phyloP scores from a whole-genome alignment of 2,797 vertebrate species.

The Fistularia tabacaria region DNA sequence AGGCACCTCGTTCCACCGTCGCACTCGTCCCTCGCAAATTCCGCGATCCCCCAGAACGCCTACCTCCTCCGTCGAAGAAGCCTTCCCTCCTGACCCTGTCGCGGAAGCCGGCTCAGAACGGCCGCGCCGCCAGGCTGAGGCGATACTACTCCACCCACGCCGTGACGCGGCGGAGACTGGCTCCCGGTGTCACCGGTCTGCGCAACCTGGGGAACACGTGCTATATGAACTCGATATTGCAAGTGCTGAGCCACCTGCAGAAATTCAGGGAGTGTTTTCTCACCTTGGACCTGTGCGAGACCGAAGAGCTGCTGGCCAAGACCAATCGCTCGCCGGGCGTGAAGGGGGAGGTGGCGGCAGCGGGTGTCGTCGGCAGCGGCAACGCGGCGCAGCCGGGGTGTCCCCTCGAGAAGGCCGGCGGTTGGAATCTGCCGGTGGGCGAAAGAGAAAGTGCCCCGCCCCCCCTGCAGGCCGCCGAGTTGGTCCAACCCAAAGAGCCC shows the following conservation, averaged over 20 bases:
- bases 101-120: constrained; percentile 64
- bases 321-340: constrained; percentile 77
- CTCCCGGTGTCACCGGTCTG: constrained; percentile 93
- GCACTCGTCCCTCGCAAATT: constrained; percentile 84
- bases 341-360: constrained; percentile 65
- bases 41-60: constrained; percentile 78
- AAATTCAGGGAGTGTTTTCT: constrained; percentile 99
- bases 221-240: constrained; percentile 99
- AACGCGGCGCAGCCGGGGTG: constrained; percentile 54
- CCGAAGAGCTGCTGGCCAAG: constrained; percentile 90
- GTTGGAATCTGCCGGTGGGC: constrained; percentile 58
- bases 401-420: constrained; percentile 68
- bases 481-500: constrained; percentile 91
- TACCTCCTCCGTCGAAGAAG: constrained; percentile 65
- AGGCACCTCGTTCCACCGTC: constrained; percentile 79
- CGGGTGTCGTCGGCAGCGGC: constrained; percentile 71
- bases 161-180: constrained; percentile 73
- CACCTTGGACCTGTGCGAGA: constrained; percentile 93
- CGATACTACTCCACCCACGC: constrained; percentile 80
- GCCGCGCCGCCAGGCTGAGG: constrained; percentile 72
- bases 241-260: constrained; percentile 98
- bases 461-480: constrained; percentile 80
- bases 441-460: constrained; percentile 69
- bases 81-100: constrained; percentile 62
- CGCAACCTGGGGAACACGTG: constrained; percentile 98